phyloP scores from a whole-genome alignment of 2,888 invertebrate species.

The Steinernema scapterisci region DNA sequence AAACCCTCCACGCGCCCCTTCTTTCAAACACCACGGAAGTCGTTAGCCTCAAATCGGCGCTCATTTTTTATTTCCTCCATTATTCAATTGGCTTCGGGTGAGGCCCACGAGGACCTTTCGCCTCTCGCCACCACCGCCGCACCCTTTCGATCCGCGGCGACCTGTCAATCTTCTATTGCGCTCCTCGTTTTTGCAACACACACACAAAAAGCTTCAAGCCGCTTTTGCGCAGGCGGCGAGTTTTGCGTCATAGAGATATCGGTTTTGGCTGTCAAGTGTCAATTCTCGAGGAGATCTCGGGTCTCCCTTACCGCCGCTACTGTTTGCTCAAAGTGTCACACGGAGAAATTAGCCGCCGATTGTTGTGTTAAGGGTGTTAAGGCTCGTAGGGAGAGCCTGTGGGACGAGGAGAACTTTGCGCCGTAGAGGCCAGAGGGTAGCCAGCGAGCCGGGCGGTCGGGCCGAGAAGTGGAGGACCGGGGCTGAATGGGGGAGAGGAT shows the following conservation, averaged over 20 bases:
- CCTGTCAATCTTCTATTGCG: background rate
- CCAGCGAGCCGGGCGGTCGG: no score
- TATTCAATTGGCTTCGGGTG: background rate
- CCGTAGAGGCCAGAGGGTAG: background rate
- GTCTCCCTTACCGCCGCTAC: background rate
- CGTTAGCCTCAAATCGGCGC: background rate
- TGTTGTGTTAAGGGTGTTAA: slow-evolving; percentile 24
- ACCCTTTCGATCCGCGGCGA: no score
- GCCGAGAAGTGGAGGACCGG: no score
- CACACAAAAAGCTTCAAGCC: background rate
- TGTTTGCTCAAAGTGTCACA: slow-evolving; percentile 25
- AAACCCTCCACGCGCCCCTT: background rate
- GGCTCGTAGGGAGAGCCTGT: no score
- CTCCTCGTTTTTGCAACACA: background rate
- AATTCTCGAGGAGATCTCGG: background rate
- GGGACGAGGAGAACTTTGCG: background rate
- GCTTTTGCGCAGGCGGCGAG: background rate
- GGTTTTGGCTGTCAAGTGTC: slow-evolving; percentile 4
- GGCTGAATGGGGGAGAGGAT: no score
- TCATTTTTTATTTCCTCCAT: background rate
- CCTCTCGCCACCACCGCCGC: no score
- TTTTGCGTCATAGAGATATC: slow-evolving; percentile 9
- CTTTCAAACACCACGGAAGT: background rate
- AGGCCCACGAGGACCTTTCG: background rate
- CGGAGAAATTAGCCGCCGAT: slow-evolving; percentile 14